Percentiles rank a stretch among this genome's conserved stretches.
phyloP scores from a whole-genome alignment of 2,888 invertebrate species.

The Calliphora vomitoria region DNA sequence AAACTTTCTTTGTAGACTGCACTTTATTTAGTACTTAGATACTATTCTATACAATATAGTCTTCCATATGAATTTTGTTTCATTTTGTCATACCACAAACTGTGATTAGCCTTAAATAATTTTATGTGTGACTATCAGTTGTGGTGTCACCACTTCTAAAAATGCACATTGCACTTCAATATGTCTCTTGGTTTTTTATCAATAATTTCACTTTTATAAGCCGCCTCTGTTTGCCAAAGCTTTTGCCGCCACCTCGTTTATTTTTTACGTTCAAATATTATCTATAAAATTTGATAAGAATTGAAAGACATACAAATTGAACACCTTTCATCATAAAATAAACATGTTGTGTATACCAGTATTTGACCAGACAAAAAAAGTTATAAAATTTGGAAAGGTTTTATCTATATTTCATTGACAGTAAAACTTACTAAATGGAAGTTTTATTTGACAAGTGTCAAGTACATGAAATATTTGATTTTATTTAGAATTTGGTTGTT shows the following conservation, averaged over 20 bases:
- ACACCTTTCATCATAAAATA: conserved; percentile 1
- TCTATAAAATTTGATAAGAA: conserved; percentile 11
- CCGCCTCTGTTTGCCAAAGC: conserved; percentile 6
- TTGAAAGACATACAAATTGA: not conserved
- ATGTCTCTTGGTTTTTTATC: not conserved
- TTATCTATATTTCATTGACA: too few species aligned
- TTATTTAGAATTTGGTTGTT: too few species aligned
- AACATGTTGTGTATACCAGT: not conserved
- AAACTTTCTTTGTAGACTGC: too few species aligned
- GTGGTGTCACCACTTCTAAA: not conserved
- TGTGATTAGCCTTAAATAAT: too few species aligned
- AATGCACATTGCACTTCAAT: conserved; percentile 7
- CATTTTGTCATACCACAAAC: not conserved
- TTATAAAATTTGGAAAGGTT: not conserved
- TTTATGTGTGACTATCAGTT: too few species aligned
- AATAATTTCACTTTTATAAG: conserved; percentile 6
- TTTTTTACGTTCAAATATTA: not conserved
- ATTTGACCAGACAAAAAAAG: not conserved
- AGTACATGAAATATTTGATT: too few species aligned
- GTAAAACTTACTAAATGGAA: too few species aligned
- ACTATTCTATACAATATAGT: too few species aligned
- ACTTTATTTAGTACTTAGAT: too few species aligned
- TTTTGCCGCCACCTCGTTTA: conserved; percentile 10
- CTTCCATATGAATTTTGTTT: too few species aligned
- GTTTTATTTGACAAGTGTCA: too few species aligned